Evolutionary conservation across 2,888 invertebrate genomes (phyloP), one percentile per base, ranked within the genome.

Genomic region (Eupithecia subumbrata): DNA sequence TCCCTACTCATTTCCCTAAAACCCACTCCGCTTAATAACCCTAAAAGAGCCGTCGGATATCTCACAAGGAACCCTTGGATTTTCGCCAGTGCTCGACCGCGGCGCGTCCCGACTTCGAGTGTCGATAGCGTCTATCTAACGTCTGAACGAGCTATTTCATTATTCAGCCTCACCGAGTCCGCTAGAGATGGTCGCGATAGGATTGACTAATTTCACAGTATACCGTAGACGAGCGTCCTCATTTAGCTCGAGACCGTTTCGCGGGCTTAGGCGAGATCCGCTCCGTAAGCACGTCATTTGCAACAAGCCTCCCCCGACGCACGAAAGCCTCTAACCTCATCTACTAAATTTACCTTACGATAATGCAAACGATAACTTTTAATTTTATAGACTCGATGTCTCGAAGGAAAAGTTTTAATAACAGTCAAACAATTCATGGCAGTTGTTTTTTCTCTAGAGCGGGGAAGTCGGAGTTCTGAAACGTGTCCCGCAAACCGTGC

Each of bases 11-110:
- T 95, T 93, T 93, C 89, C 92, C 89, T 93, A 92, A 94, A 92
- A 92, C 92, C 92, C 92, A 92, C 93, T 94, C 89, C 90, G 88
- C 89, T 93, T 93, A 94, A 95, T 93, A 94, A 92, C 94, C 90
- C 89, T 92, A 88, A 93, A 92, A 88, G 92, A 90, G 89, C 89
- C 88, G 88, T 86, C 82, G 88, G 89, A 92, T 94, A 93, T 93
- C 92, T 94, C 91, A 91, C 88, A 90, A 86, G 89, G 91, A 92
- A 92, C 92, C 91, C 91, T 86, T 83, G 91, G 93, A 93, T 94
- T 94, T 92, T 91, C 90, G 86, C 86, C 83, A 83, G 84, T 88
- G 84, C 87, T 87, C 82, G 85, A 85, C 83, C 81, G 86, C 79
- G 84, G 86, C 85, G 86, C 85, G 40, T 87, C 84, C 89, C 87